Base-by-base conservation (phyloP, 1,140 invertebrate genomes). In the Aphelenchoides besseyi region DNA sequence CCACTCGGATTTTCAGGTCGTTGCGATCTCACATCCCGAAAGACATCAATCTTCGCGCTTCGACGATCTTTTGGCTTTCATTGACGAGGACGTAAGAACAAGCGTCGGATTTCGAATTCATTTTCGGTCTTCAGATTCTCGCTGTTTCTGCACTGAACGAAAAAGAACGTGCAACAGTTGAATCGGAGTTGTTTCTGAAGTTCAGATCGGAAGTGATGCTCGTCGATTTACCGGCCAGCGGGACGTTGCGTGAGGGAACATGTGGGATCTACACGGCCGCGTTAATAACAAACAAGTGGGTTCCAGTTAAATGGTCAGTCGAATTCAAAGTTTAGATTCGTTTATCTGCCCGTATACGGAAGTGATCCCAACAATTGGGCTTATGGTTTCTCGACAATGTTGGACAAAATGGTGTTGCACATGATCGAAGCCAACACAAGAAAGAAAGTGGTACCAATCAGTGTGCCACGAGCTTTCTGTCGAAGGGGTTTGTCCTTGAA, bases 191-290 rank as follows among this genome's bases (percentile, higher is more conserved):
- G 8, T 35, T 74, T 26, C 80, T 62, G 23, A 68, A 68, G 52
- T 72, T 74, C 52, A 29, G 72, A 16, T 29, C 52, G 26, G 75
- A 79, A 9, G 30, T 79, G 2, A 73, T 79, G 35, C 12, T 79
- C n/a, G 41, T 81, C 18, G 78, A 81, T 66, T 48, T 80, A 41
- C 77, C 77, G 12, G 41, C 52, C 29, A 73, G 26, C 35, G 67
- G 28, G n/a, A 29, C 68, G 9, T 12, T 54, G 30, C 48, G 18
- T 23, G 30, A 68, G 26, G 8, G 79, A 79, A 41, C 74, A 70
- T 80, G 79, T 55, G 79, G 79, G 12, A 61, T 80, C 28, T 80
- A 80, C 54, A 82, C 73, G 2, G 69, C 77, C 16, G 36, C 76
- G 26, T 66, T 80, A 57, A 53, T 63, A 29, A 80, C 79, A 23